Percentiles rank a stretch among this genome's conserved stretches.
Conservation (phyloP, 2,797 vertebrate genomes). For the Harpagifer antarcticus region DNA sequence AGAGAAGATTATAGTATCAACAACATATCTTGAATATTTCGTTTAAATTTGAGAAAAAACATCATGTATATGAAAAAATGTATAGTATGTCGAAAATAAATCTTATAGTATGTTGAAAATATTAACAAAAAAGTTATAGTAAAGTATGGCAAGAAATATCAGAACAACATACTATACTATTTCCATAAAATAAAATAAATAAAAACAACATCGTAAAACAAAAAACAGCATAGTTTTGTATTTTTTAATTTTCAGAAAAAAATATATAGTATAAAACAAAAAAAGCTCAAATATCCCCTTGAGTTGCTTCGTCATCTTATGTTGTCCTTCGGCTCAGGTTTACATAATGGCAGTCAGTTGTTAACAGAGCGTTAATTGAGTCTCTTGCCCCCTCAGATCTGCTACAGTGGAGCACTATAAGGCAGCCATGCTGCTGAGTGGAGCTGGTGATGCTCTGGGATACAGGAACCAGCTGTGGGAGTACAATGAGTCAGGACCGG, state of each 20-base stretch:
- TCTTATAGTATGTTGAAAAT: no score
- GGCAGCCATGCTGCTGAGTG: constrained; percentile 89
- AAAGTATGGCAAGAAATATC: no score
- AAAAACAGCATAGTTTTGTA: no score
- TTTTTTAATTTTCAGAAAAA: background rate
- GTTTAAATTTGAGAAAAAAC: no score
- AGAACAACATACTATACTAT: no score
- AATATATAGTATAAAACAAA: background rate
- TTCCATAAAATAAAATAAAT: no score
- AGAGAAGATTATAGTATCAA: no score
- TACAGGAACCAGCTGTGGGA: constrained; percentile 87
- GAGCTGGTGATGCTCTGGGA: constrained; percentile 88
- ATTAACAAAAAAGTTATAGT: no score
- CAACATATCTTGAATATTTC: no score
- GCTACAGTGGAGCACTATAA: constrained; percentile 80
- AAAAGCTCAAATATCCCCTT: background rate
- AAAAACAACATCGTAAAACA: no score
- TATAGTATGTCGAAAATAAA: no score
- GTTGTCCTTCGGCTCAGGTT: background rate
- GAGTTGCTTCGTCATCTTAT: background rate
- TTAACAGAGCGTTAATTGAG: background rate
- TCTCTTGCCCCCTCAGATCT: constrained; percentile 15
- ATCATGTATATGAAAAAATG: no score
- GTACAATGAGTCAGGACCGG: constrained; percentile 83
- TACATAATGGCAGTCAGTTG: background rate